These are phyloP conservation scores for Phenacoccus solenopsis DNA, from an alignment of 1,140 invertebrate genomes.

Conservation along the genomic window DNA sequence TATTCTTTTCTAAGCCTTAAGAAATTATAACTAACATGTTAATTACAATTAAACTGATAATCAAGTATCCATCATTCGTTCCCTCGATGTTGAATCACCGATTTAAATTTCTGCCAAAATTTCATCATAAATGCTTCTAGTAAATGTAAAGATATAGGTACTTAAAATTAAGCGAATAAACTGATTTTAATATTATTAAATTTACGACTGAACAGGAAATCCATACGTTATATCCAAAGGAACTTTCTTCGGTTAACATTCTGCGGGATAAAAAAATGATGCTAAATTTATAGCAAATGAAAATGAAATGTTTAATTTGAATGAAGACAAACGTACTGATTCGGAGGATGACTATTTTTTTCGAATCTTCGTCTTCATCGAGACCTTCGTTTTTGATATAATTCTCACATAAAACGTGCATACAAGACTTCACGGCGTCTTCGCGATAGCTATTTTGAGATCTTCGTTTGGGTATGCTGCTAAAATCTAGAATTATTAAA, in stretches of 20 bases:
- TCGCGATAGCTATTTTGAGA: not conserved
- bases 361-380: not conserved
- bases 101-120: not conserved
- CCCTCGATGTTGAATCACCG: not conserved
- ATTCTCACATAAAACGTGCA: not conserved
- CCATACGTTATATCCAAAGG: not conserved
- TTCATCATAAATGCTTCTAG: not conserved
- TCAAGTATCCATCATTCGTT: not conserved
- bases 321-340: not conserved
- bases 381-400: not conserved
- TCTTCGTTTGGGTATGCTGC: not conserved
- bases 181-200: not conserved
- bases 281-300: no score
- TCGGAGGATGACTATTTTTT: constrained; percentile 7
- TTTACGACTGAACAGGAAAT: not conserved
- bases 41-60: not conserved
- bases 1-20: not conserved
- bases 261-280: not conserved
- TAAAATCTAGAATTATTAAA: constrained; percentile 7
- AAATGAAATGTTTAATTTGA: no score
- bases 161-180: constrained; percentile 3
- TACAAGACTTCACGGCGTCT: not conserved
- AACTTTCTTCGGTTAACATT: not conserved
- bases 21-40: not conserved
- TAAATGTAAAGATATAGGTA: not conserved